Evolutionary conservation across 1,140 invertebrate genomes (phyloP), one percentile per base, ranked within the genome.

Genomic region (Cotesia glomerata): DNA sequence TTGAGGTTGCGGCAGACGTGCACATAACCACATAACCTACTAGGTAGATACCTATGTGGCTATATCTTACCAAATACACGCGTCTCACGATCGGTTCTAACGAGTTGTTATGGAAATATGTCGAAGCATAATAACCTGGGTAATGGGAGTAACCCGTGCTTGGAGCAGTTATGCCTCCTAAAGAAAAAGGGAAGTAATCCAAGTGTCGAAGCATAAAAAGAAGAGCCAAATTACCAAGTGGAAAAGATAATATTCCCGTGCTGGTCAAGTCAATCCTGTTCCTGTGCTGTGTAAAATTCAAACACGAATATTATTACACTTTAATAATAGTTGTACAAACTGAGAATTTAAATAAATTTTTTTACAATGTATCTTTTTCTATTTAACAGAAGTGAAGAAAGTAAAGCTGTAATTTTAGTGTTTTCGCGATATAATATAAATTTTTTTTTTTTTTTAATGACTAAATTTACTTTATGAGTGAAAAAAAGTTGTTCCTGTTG

Each of bases 91-190:
- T 75, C 68, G 67, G 64, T 73, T 68, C 14, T 68, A 71, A 71
- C 73, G 71, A 73, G 51, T 76, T 72, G 71, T 76, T 76, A 73
- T 76, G 72, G 71, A 73, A 76, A 76, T 76, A 73, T 69, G 68
- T 58, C 72, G 68, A 73, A 73, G 71, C 72, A 76, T 76, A 76
- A 76, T 73, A 67, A 73, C 69, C 69, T 35, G 45, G 34, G 69
- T 75, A 75, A 72, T 72, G 71, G 59, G 65, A 75, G 62, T 72
- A 72, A 62, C 35, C 66, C 16, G n/a, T 70, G 58, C 54, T 61
- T 61, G 18, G 34, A 61, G 58, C 16, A 26, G 16, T 58, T 58
- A 26, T 58, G 56, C 56, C 18, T n/a, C 5, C n/a, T 36, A 26
- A 34, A 52, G 5, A 35, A 36, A 56, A 69, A 34, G 39, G 56